These are phyloP conservation scores for Miltochrista miniata DNA, from an alignment of 2,888 invertebrate genomes.

Conservation along the genomic window DNA sequence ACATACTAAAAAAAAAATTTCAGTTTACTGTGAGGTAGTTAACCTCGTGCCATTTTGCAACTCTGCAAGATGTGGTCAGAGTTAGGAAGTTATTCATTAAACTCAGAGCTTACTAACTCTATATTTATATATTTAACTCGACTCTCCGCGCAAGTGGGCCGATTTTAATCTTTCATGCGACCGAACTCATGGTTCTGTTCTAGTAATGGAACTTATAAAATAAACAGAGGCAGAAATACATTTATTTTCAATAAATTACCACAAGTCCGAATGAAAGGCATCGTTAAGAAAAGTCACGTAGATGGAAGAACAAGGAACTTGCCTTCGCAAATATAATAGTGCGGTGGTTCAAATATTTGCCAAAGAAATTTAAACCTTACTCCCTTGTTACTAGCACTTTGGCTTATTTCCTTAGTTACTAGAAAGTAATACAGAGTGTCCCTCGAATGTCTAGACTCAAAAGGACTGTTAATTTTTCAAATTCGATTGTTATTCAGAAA, in stretches of 20 bases:
- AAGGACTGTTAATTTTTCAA: slow-evolving; percentile 25
- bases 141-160: too few species aligned
- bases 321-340: slow-evolving; percentile 31
- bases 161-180: too few species aligned
- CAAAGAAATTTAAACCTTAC: slow-evolving; percentile 26
- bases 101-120: too few species aligned
- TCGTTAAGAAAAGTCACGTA: slow-evolving; percentile 62
- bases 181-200: too few species aligned
- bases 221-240: slow-evolving; percentile 20
- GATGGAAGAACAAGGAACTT: slow-evolving; percentile 47
- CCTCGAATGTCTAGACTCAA: slow-evolving; percentile 49
- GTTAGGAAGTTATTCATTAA: too few species aligned
- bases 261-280: slow-evolving; percentile 34
- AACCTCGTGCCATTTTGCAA: too few species aligned
- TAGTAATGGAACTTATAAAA: slow-evolving; percentile 5
- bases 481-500: slow-evolving; percentile 17
- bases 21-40: too few species aligned
- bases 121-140: too few species aligned
- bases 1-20: too few species aligned
- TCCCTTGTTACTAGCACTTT: neutral
- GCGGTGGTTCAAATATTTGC: slow-evolving; percentile 11
- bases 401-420: neutral
- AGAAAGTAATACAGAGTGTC: slow-evolving; percentile 16
- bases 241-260: slow-evolving; percentile 16
- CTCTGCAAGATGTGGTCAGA: too few species aligned